Evolutionary conservation across 1,140 invertebrate species (phyloP), one percentile per base, ranked within the genome.

Genomic region (Bombus waltoni): DNA sequence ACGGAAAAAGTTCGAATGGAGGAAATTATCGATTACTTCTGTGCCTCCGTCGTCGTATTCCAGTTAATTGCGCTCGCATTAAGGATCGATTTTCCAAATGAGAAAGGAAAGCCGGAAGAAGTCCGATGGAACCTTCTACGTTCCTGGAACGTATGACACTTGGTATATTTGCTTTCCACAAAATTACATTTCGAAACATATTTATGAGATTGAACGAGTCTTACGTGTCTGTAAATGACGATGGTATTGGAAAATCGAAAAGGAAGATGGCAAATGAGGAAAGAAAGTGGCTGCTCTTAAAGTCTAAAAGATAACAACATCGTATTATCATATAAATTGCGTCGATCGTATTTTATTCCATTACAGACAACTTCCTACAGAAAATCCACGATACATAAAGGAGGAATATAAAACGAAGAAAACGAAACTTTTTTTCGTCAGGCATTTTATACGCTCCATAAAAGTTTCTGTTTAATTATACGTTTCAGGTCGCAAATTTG

Each of bases 241-340:
- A 10, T 25, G 62, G 6, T 47, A 47, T 15, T 47, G 42, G n/a
- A 11, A 42, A 38, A 79, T 78, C 77, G 42, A 65, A 70, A 18
- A 18, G 35, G 18, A 13, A 65, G 32, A 5, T 3, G 38, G 2
- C 32, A 42, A 68, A 81, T 9, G 18, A 44, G 22, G 40, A n/a
- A 75, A 65, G 13, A 18, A 25, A 28, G 15, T 13, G 18, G 28
- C 8, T 15, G 25, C 8, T 38, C 10, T 1, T 15, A 9, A 22
- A 38, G 0, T 32, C 11, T 32, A 70, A 53, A 40, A 53, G 11
- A 73, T 18, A 47, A 6, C 13, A 47, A 71, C 42, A 47, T 9
- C 11, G 42, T 42, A 81, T 85, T 81, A 85, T 38, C 78, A 74
- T 85, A 81, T 73, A 68, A 57, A 85, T 85, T 80, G 70, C 70